phyloP scores from a whole-genome alignment of 2,888 invertebrate genomes.

The Micropterix aruncella region DNA sequence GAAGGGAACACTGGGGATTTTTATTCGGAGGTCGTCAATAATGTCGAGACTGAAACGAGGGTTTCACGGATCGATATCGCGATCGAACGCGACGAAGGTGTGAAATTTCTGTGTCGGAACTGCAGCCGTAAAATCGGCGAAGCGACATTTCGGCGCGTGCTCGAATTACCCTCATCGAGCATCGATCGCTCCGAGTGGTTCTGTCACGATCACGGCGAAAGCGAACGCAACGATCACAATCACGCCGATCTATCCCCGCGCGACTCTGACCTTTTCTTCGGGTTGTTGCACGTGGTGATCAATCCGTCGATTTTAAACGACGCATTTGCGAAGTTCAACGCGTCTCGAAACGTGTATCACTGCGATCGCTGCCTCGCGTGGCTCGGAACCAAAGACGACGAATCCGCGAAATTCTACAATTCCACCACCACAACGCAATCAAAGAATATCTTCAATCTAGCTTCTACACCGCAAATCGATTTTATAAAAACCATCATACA shows the following conservation, averaged over 20 bases:
- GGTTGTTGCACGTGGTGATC: slow-evolving; percentile 38
- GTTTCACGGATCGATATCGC: slow-evolving; percentile 17
- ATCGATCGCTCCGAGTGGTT: slow-evolving; percentile 51
- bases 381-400: slow-evolving; percentile 33
- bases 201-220: slow-evolving; percentile 38
- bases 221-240: slow-evolving; percentile 14
- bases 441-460: slow-evolving; percentile 12
- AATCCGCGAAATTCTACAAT: slow-evolving; percentile 38
- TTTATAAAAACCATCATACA: slow-evolving; percentile 37
- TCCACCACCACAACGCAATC: slow-evolving; percentile 34
- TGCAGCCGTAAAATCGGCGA: slow-evolving; percentile 33
- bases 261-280: slow-evolving; percentile 40
- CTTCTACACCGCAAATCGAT: slow-evolving; percentile 23
- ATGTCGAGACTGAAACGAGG: slow-evolving; percentile 2
- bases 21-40: slow-evolving; percentile 11
- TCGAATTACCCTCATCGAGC: slow-evolving; percentile 46
- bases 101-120: slow-evolving; percentile 27
- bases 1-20: slow-evolving; percentile 31
- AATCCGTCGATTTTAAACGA: slow-evolving; percentile 26
- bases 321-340: slow-evolving; percentile 30
- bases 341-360: slow-evolving; percentile 29
- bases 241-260: slow-evolving; percentile 27
- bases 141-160: slow-evolving; percentile 36
- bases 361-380: slow-evolving; percentile 43
- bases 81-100: slow-evolving; percentile 18